These are phyloP conservation scores for Charaxes varanes DNA, from an alignment of 1,140 invertebrate species.

Conservation along the genomic window DNA sequence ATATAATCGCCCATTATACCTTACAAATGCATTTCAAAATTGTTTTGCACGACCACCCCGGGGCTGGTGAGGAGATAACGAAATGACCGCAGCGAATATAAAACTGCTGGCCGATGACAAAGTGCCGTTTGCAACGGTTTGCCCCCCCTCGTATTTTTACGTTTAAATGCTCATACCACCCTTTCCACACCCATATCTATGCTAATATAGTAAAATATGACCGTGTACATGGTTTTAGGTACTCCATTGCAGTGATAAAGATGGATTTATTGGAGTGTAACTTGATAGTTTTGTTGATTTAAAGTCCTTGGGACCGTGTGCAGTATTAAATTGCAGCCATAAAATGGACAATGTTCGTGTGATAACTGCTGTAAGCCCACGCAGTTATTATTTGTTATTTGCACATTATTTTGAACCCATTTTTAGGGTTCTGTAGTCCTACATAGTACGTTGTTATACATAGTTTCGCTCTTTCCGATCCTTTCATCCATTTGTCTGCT, in stretches of 20 bases:
- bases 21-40: conserved; percentile 9
- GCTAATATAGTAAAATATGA: conserved; percentile 28
- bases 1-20: conserved; percentile 3
- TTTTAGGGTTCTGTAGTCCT: too few species aligned
- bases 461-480: too few species aligned
- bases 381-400: too few species aligned
- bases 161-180: conserved; percentile 38
- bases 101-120: conserved; percentile 43
- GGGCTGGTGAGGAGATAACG: conserved; percentile 27
- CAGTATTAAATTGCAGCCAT: too few species aligned
- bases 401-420: too few species aligned
- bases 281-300: conserved; percentile 12
- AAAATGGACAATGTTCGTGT: too few species aligned
- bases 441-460: too few species aligned
- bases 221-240: conserved; percentile 15
- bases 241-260: conserved; percentile 18
- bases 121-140: conserved; percentile 35
- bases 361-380: too few species aligned
- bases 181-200: conserved; percentile 26
- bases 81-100: conserved; percentile 37
- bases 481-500: too few species aligned
- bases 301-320: neutral
- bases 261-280: conserved; percentile 13
- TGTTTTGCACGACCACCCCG: conserved; percentile 23
- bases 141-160: conserved; percentile 42